phyloP scores from a whole-genome alignment of 2,888 invertebrate species.

The Antitype chi region DNA sequence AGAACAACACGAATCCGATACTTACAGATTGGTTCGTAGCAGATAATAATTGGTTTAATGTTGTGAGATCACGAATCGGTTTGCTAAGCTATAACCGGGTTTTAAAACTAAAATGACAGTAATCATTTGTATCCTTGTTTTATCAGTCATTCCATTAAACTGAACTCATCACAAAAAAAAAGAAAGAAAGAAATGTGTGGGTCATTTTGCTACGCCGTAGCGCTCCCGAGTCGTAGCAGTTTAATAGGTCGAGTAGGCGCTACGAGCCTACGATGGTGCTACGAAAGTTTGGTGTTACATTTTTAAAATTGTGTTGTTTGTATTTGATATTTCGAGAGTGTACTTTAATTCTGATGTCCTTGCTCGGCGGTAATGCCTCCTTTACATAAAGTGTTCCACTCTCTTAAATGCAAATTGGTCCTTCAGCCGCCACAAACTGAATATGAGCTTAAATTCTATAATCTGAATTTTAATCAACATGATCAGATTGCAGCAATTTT shows the following conservation, averaged over 20 bases:
- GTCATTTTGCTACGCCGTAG: constrained; percentile 39
- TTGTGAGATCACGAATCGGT: constrained; percentile 23
- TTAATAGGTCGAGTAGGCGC: constrained; percentile 34
- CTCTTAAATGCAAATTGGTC: constrained; percentile 43
- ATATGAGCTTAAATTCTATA: constrained; percentile 32
- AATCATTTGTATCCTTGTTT: neutral
- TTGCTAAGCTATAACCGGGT: constrained; percentile 8
- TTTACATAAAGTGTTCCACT: constrained; percentile 29
- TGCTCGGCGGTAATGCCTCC: constrained; percentile 21
- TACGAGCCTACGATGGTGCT: constrained; percentile 30
- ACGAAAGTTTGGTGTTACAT: constrained; percentile 1
- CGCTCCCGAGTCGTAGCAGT: constrained; percentile 30
- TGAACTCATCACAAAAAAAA: neutral
- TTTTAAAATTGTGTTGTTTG: neutral
- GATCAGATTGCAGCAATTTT: constrained; percentile 56
- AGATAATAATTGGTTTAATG: constrained; percentile 28
- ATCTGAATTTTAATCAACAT: constrained; percentile 57
- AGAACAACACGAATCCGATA: constrained; percentile 42
- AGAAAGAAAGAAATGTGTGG: neutral
- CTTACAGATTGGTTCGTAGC: constrained; percentile 35
- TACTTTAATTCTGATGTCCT: constrained; percentile 28
- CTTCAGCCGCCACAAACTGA: constrained; percentile 31
- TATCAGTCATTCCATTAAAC: neutral
- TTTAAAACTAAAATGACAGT: neutral
- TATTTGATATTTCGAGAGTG: neutral